A percentile compares a stretch with the other conserved stretches of the same genome.
These are phyloP conservation scores for Carlito syrichta DNA, from an alignment of 2,113 vertebrate species.

Conservation along the genomic window DNA sequence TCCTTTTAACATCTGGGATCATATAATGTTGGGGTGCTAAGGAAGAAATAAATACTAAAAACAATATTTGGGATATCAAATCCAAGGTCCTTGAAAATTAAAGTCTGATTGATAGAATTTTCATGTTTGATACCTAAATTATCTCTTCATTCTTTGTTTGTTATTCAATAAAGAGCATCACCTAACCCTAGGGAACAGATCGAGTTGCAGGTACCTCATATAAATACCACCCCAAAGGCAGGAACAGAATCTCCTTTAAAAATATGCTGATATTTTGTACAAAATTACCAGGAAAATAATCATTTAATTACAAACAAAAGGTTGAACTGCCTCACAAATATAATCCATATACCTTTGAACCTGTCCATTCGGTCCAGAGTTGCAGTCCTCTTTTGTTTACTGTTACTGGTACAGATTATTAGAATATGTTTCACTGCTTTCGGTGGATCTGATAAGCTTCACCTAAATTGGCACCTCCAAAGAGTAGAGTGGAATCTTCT, in stretches of 20 bases:
- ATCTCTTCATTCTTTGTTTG: neutral
- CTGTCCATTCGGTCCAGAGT: neutral
- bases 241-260: neutral
- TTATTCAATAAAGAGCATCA: neutral
- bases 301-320: slow-evolving; percentile 11
- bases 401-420: neutral
- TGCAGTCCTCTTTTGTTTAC: neutral
- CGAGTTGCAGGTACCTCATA: neutral
- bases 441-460: neutral
- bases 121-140: neutral
- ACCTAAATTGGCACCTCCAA: neutral
- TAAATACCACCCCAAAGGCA: neutral
- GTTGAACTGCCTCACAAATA: neutral
- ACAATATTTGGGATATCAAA: neutral
- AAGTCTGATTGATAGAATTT: neutral
- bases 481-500: neutral
- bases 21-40: neutral
- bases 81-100: neutral
- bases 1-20: neutral
- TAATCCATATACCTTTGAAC: neutral
- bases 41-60: neutral
- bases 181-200: neutral
- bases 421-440: neutral
- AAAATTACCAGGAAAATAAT: neutral
- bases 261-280: neutral